Evolutionary conservation across 2,797 vertebrate species (phyloP), one percentile per base, ranked within the genome.

Genomic region (Cryptoblepharus egeriae): DNA sequence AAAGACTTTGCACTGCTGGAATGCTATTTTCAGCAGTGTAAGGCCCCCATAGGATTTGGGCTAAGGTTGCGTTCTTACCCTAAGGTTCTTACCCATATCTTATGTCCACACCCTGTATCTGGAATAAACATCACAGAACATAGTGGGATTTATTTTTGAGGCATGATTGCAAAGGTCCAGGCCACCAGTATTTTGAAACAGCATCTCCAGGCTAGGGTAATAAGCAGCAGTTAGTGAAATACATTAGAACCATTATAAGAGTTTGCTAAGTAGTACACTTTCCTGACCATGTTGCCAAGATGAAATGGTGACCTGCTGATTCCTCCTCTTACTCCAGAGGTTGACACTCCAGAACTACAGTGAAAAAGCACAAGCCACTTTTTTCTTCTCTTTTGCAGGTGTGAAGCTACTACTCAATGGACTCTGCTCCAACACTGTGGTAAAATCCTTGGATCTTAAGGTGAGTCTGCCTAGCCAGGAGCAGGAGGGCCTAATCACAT

Each of bases 401-500:
- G 92, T 93, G 67, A 95, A 95, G 52, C 92, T 96, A 57, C 92
- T 99, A 61, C 91, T 99, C 72, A 94, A 92, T 45, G 98, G 98
- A 37, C 95, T 99, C 82, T 96, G 96, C 80, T 88, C 92, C 73
- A 99, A 98, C 91, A 96, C 95, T 6, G 94, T 95, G 1, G 90
- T 98, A 22, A 97, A 95, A 91, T 90, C 92, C 68, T 94, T 99
- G 88, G 97, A 98, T 93, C 88, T 99, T 49, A 99, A 99, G 97
- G 98, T 99, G 94, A 91, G 91, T 84, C 26, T 73, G 12, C 39
- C 79, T 0, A 0, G 68, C 61, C 37, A 63, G 52, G 75, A 75
- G 18, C 28, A 37, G n/a, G n/a, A 52, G 24, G 39, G 64, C 70
- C 52, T 35, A n/a, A 49, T 26, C 73, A 52, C 35, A 3, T 60